A percentile compares a stretch with the other conserved stretches of the same genome.
Conservation (phyloP, 1,140 invertebrate species). For the Neocloeon triangulifer region DNA sequence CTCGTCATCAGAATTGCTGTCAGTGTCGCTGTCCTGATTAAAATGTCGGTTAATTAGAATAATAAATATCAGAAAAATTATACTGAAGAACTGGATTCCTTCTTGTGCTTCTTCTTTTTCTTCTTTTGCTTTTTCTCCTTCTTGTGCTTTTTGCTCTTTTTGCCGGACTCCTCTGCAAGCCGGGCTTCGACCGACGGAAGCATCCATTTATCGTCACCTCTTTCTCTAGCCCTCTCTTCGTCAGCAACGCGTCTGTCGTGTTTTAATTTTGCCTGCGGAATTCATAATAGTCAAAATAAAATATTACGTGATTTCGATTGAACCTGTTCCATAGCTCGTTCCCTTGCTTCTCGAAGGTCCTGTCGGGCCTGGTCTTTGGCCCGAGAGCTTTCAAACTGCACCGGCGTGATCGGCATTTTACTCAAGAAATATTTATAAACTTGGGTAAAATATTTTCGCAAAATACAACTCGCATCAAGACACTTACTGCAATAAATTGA, state of each 20-base stretch:
- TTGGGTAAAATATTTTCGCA: too few species aligned
- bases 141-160: slow-evolving; percentile 12
- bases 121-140: slow-evolving; percentile 14
- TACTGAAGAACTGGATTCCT: slow-evolving; percentile 7
- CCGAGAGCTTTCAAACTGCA: slow-evolving; percentile 19
- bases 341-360: slow-evolving; percentile 15
- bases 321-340: slow-evolving; percentile 14
- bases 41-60: slow-evolving; percentile 3
- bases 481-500: too few species aligned
- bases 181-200: slow-evolving; percentile 17
- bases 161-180: slow-evolving; percentile 10
- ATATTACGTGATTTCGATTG: not conserved
- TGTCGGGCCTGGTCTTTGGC: slow-evolving; percentile 18
- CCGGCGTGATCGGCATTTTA: too few species aligned
- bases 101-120: slow-evolving; percentile 13
- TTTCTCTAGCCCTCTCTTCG: slow-evolving; percentile 13
- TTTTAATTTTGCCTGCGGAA: slow-evolving; percentile 13
- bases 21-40: slow-evolving; percentile 4
- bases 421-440: too few species aligned
- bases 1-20: slow-evolving; percentile 11
- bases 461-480: too few species aligned
- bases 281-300: not conserved
- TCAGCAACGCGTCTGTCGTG: slow-evolving; percentile 12
- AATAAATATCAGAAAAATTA: slow-evolving; percentile 4
- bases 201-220: slow-evolving; percentile 20